These are phyloP conservation scores for Pseudomugil gertrudae DNA, from an alignment of 2,797 vertebrate genomes.

Conservation along the genomic window DNA sequence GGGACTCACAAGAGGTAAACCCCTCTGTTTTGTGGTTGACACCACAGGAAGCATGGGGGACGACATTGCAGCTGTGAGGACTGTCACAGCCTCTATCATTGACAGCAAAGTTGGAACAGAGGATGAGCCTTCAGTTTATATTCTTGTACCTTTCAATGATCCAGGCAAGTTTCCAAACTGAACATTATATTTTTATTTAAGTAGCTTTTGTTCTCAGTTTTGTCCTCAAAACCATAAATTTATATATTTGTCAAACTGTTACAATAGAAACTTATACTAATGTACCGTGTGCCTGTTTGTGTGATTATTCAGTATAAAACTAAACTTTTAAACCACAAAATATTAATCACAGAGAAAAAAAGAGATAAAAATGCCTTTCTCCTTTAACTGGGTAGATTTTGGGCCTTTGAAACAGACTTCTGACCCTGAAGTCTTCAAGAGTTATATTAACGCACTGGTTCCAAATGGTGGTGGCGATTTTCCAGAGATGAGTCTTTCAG, in stretches of 20 bases:
- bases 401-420: conserved; percentile 62
- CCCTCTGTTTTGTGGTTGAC: conserved; percentile 72
- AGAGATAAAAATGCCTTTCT: neutral
- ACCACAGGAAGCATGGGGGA: conserved; percentile 65
- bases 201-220: neutral
- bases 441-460: conserved; percentile 21
- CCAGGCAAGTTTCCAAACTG: conserved; percentile 45
- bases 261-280: too few species aligned
- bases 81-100: conserved; percentile 49
- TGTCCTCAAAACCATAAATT: neutral
- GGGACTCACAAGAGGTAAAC: conserved; percentile 64
- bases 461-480: conserved; percentile 53
- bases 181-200: neutral
- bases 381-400: conserved; percentile 39
- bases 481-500: conserved; percentile 64
- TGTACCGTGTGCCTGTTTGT: neutral
- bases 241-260: neutral
- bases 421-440: conserved; percentile 47
- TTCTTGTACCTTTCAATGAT: conserved; percentile 70
- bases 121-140: conserved; percentile 57
- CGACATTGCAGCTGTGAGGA: conserved; percentile 53
- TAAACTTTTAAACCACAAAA: neutral
- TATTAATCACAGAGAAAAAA: neutral
- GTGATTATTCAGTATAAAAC: neutral
- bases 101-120: conserved; percentile 48